Evolutionary conservation across 2,113 vertebrate genomes (phyloP), one percentile per base, ranked within the genome.

Genomic region (Oryzias celebensis): DNA sequence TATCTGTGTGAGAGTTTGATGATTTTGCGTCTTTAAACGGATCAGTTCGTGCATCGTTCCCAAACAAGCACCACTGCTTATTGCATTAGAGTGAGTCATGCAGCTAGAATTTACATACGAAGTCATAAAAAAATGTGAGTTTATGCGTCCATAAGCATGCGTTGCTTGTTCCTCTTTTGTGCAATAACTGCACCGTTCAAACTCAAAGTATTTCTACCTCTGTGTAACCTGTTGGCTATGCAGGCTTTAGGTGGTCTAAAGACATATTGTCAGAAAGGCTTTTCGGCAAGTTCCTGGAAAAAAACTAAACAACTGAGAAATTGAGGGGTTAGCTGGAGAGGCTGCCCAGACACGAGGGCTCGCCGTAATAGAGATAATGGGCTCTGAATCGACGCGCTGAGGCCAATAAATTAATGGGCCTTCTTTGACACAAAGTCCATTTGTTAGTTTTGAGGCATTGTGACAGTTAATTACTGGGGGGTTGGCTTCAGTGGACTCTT

Each of bases 391-490:
- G 73, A 83, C 65, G 77, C 85, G 78, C 68, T 65, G 58, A 78
- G 70, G 73, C 80, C 63, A 81, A 79, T 82, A 84, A 88, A 89
- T 88, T 81, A 90, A 90, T 87, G 79, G 85, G 80, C 73, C 68
- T 85, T 87, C 77, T 77, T 87, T 85, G 88, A 87, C 86, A 85
- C 68, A 64, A 81, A 87, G 80, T 87, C 86, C 84, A 88, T 88
- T 90, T 90, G 88, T 90, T 91, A 67, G 80, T 88, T 89, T 88
- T 90, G 86, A 90, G 87, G 77, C 78, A 48, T 74, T 68, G 75
- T 90, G 90, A 90, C 89, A 89, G 90, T 87, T 90, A 89, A 90
- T 91, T 91, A 90, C 77, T 69, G 75, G 78, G 78, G 36, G 71
- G 47, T 68, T 75, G 68, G 73, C 68, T 89, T 78, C 78, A 76